Conservation (phyloP, 2,888 invertebrate species). For the Chromoteleia sp. region DNA sequence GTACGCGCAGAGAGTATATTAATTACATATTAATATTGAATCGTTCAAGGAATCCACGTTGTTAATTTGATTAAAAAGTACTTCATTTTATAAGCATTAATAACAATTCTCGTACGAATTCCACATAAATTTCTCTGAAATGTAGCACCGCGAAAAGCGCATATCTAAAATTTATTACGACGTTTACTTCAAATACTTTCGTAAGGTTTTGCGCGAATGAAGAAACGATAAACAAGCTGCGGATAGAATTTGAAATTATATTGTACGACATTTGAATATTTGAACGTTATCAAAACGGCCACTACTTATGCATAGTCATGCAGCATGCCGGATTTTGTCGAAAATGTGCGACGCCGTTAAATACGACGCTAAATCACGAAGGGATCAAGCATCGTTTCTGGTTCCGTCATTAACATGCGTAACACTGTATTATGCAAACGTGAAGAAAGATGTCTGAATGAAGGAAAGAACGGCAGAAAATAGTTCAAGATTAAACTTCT, state of each 20-base stretch:
- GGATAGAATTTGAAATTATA: slow-evolving; percentile 46
- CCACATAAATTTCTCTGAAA: slow-evolving; percentile 9
- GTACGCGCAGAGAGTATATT: no score
- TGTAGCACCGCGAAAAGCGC: slow-evolving; percentile 1
- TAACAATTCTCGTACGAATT: slow-evolving; percentile 19
- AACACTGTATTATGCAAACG: slow-evolving; percentile 26
- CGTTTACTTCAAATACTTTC: slow-evolving; percentile 33
- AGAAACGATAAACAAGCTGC: slow-evolving; percentile 28
- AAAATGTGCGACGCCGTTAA: slow-evolving; percentile 38
- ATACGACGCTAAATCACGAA: slow-evolving; percentile 36
- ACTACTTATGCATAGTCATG: slow-evolving; percentile 52
- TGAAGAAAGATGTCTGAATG: no score
- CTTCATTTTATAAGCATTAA: slow-evolving; percentile 16
- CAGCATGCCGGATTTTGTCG: slow-evolving; percentile 37
- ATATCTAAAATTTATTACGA: slow-evolving; percentile 24
- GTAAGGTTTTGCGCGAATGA: slow-evolving; percentile 28
- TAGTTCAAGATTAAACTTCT: no score
- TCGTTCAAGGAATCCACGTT: no score
- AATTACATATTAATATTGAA: no score
- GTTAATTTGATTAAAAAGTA: no score
- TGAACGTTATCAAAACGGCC: slow-evolving; percentile 46
- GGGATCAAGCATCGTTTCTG: slow-evolving; percentile 40
- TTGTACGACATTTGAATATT: slow-evolving; percentile 47
- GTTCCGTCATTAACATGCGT: slow-evolving; percentile 33
- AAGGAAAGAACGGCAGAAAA: no score